These are phyloP conservation scores for Aegotheles bennettii DNA, from an alignment of 2,113 vertebrate species.

Conservation along the genomic window DNA sequence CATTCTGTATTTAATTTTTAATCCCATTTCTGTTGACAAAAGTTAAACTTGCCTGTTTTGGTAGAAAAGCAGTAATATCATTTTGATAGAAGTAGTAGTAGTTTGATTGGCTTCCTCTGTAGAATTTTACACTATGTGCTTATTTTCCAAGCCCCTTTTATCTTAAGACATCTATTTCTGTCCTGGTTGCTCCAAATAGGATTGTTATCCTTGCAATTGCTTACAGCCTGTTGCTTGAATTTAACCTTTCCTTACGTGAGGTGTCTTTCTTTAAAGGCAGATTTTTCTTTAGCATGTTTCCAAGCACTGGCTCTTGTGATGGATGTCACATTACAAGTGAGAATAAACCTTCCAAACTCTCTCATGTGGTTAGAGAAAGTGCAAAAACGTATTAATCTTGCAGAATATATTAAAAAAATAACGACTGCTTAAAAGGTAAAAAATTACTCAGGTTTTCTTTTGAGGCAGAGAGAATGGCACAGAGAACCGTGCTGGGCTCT, in stretches of 20 bases:
- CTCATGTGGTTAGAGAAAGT: background rate
- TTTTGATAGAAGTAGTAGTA: background rate
- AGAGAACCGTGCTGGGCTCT: rapidly evolving
- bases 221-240: background rate
- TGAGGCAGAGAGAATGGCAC: rapidly evolving
- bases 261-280: background rate
- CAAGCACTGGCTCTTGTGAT: background rate
- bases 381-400: background rate
- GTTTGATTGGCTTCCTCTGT: background rate
- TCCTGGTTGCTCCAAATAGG: slow-evolving; percentile 1
- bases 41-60: background rate
- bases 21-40: background rate
- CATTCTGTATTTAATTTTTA: background rate
- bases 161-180: slow-evolving; percentile 9
- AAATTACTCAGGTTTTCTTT: background rate
- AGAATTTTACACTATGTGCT: background rate
- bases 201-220: background rate
- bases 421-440: background rate
- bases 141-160: background rate
- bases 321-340: background rate
- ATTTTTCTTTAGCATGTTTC: background rate
- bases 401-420: background rate
- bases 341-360: background rate
- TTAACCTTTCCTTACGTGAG: background rate
- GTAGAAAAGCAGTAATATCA: background rate